A percentile compares a stretch with the other conserved stretches of the same genome.
Conservation (phyloP, 2,888 invertebrate species). For the Hydroisotoma schaefferi region DNA sequence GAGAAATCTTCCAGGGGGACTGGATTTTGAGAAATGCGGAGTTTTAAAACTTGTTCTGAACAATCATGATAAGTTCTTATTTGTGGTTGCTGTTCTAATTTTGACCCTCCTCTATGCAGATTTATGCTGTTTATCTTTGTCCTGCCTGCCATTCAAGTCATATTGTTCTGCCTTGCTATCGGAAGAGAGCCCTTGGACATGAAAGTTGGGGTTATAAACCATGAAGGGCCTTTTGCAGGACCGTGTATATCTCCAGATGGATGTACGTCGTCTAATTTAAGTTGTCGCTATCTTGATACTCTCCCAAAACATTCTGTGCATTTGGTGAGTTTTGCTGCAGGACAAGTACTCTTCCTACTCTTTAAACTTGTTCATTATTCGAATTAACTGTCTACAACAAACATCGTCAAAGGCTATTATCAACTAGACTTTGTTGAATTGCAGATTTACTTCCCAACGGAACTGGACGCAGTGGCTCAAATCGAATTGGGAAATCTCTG, state of each 20-base stretch:
- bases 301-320: constrained; percentile 67
- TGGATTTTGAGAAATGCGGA: no score
- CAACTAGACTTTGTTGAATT: constrained; percentile 12
- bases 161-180: constrained; percentile 87
- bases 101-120: constrained; percentile 53
- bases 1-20: no score
- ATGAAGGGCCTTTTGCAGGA: constrained; percentile 60
- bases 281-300: constrained; percentile 74
- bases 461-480: constrained; percentile 64
- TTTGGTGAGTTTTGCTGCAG: constrained; percentile 57
- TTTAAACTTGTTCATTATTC: no score
- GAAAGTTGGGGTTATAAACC: constrained; percentile 75
- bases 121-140: constrained; percentile 92
- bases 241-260: constrained; percentile 58
- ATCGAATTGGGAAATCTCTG: constrained; percentile 76
- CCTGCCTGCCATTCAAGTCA: constrained; percentile 89
- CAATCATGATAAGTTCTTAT: background rate
- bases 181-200: constrained; percentile 81
- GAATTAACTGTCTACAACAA: background rate
- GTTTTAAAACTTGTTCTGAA: no score
- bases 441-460: constrained; percentile 16
- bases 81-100: background rate
- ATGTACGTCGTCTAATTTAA: constrained; percentile 69
- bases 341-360: background rate
- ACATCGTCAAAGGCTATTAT: background rate